Evolutionary conservation across 2,113 vertebrate genomes (phyloP), one percentile per base, ranked within the genome.

Genomic region (Promerops cafer): DNA sequence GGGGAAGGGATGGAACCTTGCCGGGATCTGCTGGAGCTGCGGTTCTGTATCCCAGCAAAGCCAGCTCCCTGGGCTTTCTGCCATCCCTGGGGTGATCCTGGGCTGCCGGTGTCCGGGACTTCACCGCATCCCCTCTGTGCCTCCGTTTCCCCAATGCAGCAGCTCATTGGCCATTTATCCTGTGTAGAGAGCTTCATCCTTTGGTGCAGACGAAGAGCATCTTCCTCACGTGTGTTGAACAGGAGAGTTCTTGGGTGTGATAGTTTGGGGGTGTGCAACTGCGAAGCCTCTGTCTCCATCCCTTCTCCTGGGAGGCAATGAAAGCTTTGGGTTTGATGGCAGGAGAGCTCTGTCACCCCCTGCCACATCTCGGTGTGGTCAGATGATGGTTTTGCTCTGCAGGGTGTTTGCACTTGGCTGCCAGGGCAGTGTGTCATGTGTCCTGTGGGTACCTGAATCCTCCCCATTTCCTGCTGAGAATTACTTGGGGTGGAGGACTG

Each of bases 221-320:
- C 45, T 69, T 40, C 33, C 54, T 60, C 10, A 0, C 0, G 0
- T 1, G 10, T 0, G 0, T 21, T 30, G 11, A 5, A 30, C 35
- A 72, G 49, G 52, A 44, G 56, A 44, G 42, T 9, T 27, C 6
- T 59, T 16, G 49, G 66, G 28, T 27, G 13, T 37, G 69, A 18
- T 9, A 3, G 13, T 26, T 30, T 2, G 17, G 54, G 39, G 22
- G 24, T 49, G 13, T 24, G 42, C 1, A 44, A 5, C 54, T 44
- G 10, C 0, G 0, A 28, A 26, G 59, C 57, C 39, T 80, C 49
- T 0, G 0, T 5, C 35, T 54, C 31, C 2, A 4, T 66, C 28
- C n/a, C 42, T 40, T 50, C 21, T 63, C 24, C 37, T 12, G 19
- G 52, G 35, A 59, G 45, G 16, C 9, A 7, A 20, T 21, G 69